These are phyloP conservation scores for Atta texana DNA, from an alignment of 1,140 invertebrate genomes.

Conservation along the genomic window DNA sequence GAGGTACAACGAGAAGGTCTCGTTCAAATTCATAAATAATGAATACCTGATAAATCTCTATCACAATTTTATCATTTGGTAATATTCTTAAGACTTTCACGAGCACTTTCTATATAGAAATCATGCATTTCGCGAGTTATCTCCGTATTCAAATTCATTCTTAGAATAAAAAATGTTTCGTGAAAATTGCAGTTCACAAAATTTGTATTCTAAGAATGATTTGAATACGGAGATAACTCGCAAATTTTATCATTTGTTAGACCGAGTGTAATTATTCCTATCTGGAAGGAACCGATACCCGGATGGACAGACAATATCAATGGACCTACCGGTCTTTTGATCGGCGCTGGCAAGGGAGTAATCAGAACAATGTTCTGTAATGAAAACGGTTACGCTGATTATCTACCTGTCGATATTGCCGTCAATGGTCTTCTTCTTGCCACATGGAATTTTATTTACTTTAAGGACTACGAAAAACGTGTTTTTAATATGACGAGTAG, in stretches of 20 bases:
- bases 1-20: constrained; percentile 86
- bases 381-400: constrained; percentile 92
- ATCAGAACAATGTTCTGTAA: constrained; percentile 94
- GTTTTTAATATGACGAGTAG: constrained; percentile 91
- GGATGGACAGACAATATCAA: constrained; percentile 98
- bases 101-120: too few relatives aligned
- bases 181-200: too few relatives aligned
- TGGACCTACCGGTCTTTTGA: constrained; percentile 93
- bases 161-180: too few relatives aligned
- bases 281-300: constrained; percentile 92
- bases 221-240: too few relatives aligned
- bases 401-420: constrained; percentile 94
- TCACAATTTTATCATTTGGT: constrained; percentile 1
- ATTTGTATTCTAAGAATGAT: too few relatives aligned
- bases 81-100: too few relatives aligned
- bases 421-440: constrained; percentile 89
- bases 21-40: background rate
- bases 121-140: too few relatives aligned
- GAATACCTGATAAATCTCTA: background rate
- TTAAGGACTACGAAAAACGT: constrained; percentile 82
- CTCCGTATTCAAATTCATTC: too few relatives aligned
- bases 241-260: constrained; percentile 65
- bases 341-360: constrained; percentile 94
- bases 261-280: constrained; percentile 90
- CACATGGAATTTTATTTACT: constrained; percentile 88